A percentile compares a stretch with the other conserved stretches of the same genome.
Conservation (phyloP, 1,140 invertebrate genomes). For the Dinoponera quadriceps region DNA sequence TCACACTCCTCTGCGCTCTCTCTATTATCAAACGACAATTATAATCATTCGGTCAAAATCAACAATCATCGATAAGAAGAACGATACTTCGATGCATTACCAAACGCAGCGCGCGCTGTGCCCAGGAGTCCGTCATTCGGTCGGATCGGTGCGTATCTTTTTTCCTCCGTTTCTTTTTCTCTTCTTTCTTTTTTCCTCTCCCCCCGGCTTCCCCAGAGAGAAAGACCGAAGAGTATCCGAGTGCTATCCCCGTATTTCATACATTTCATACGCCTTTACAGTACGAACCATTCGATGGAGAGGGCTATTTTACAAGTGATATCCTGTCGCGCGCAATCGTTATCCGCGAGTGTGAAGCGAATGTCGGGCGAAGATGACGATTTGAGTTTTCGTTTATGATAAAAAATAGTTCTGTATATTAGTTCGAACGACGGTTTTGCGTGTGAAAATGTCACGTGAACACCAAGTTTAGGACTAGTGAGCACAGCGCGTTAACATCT, state of each 20-base stretch:
- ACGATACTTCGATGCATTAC: conserved; percentile 72
- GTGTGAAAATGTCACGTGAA: conserved; percentile 32
- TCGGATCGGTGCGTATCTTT: conserved; percentile 10
- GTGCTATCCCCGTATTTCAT: background rate
- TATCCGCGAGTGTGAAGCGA: background rate
- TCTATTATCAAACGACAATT: conserved; percentile 62
- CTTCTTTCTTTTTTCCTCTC: too few species aligned
- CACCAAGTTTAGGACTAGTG: conserved; percentile 52
- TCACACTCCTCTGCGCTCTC: conserved; percentile 20
- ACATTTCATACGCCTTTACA: too few species aligned
- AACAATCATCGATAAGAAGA: conserved; percentile 69
- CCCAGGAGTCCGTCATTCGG: conserved; percentile 70
- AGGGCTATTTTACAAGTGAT: conserved; percentile 6
- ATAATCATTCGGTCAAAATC: conserved; percentile 66
- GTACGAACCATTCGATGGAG: background rate
- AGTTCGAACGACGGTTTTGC: background rate
- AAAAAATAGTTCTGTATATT: conserved; percentile 32
- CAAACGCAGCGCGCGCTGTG: conserved; percentile 72
- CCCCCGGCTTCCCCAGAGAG: background rate
- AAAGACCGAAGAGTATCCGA: background rate
- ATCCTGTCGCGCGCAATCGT: background rate
- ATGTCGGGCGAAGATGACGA: background rate
- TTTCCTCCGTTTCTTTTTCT: background rate
- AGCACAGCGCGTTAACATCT: conserved; percentile 70
- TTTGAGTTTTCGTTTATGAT: background rate